Conservation (phyloP, 2,797 vertebrate species). For the Typhlichthys eigenmanni region DNA sequence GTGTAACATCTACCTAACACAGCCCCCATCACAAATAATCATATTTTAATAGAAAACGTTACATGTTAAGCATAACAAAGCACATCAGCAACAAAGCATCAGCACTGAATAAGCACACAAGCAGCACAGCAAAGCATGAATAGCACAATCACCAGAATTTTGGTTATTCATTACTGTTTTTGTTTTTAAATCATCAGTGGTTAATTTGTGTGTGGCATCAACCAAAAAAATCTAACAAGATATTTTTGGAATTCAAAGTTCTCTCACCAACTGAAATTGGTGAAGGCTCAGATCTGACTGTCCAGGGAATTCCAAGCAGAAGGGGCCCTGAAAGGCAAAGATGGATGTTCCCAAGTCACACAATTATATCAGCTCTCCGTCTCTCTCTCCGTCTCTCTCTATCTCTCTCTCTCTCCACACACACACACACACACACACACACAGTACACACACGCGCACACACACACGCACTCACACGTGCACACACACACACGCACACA, state of each 20-base stretch:
- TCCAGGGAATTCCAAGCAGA: conserved; percentile 84
- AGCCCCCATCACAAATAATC: conserved; percentile 1
- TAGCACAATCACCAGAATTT: conserved; percentile 54
- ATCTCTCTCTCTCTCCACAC: conserved; percentile 4
- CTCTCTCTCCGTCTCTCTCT: conserved; percentile 30
- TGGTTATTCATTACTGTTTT: conserved; percentile 45
- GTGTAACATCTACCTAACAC: conserved; percentile 10
- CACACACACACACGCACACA: conserved; percentile 24
- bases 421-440: conserved; percentile 6
- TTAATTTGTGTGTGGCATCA: conserved; percentile 71
- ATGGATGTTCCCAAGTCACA: conserved; percentile 83
- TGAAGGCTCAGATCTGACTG: conserved; percentile 84
- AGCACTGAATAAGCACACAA: conserved; percentile 56
- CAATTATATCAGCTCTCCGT: conserved; percentile 76
- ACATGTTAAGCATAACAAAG: conserved; percentile 45
- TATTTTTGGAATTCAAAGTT: conserved; percentile 78
- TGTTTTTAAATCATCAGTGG: conserved; percentile 19
- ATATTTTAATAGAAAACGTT: conserved; percentile 26
- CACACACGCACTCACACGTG: conserved; percentile 42
- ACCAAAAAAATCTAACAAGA: conserved; percentile 67
- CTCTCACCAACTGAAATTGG: conserved; percentile 87
- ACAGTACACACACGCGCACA: neutral
- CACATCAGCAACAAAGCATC: conserved; percentile 60
- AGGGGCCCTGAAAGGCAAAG: conserved; percentile 85
- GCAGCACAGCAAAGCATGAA: conserved; percentile 58